Evolutionary conservation across 2,113 vertebrate genomes (phyloP), one percentile per base, ranked within the genome.

Genomic region (Tetraodon nigroviridis): DNA sequence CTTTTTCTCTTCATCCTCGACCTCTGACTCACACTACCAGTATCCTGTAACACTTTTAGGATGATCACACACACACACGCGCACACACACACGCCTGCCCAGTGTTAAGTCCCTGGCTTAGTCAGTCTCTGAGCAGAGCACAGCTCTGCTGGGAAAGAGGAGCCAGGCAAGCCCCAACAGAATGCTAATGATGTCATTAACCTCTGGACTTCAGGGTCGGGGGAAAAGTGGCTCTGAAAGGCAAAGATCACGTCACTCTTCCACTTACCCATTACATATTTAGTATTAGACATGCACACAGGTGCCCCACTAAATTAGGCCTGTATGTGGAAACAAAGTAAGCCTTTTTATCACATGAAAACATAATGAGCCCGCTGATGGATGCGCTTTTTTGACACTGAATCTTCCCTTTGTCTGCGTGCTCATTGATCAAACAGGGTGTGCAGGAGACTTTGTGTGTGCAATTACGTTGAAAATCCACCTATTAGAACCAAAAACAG

Each of bases 141-240:
- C 61, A 58, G 77, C 60, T 73, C 78, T 85, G 81, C 84, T 81
- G 86, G 79, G 86, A 84, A 82, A 78, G 62, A 69, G 75, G 69
- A 53, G 71, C 55, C 54, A 19, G 68, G 75, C 86, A 69, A 84
- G 84, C 84, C 80, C 78, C 75, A 53, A 71, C 84, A 84, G 87
- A 85, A 89, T 89, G 79, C 83, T 87, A 89, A 87, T 89, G 87
- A 86, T 83, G 81, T 81, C 81, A 87, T 89, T 89, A 89, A 89
- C 87, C 86, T 85, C 81, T 80, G 81, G 73, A 76, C 77, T 69
- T 53, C 5, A 46, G 70, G 82, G 79, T 87, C 59, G 37, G 62
- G 18, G 61, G 60, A 19, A 75, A 75, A 82, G 76, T 82, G 78
- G 77, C 75, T 72, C 55, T 49, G 74, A 78, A 74, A 77, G 76